Evolutionary conservation across 2,888 invertebrate species (phyloP).

Genomic region (Palloptera scutellata): DNA sequence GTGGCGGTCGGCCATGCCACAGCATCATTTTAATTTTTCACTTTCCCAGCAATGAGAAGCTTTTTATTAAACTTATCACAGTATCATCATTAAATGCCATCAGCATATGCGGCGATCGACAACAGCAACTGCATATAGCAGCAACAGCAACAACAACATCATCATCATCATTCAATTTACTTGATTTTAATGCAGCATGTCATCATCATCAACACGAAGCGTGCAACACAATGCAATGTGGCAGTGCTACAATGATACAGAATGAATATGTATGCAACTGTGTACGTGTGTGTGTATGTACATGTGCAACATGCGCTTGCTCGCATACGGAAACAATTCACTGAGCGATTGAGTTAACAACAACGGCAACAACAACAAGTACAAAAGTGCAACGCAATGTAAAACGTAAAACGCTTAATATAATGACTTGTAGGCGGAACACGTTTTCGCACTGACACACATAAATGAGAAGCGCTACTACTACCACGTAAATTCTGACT

Average conservation of each 20-base stretch:
- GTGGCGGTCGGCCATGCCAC: neutral
- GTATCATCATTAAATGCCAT: conserved; percentile 16
- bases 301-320: neutral
- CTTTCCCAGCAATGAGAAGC: neutral
- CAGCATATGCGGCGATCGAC: conserved; percentile 16
- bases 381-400: too few species aligned
- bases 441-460: conserved; percentile 44
- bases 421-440: conserved; percentile 49
- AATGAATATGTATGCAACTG: conserved; percentile 21
- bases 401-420: conserved; percentile 26
- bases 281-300: conserved; percentile 2
- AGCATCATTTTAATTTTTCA: conserved; percentile 5
- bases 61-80: conserved; percentile 28
- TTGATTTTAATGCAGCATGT: conserved; percentile 14
- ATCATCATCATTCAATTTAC: conserved; percentile 29
- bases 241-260: neutral
- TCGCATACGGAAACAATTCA: neutral
- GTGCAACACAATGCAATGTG: neutral
- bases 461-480: neutral
- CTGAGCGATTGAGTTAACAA: neutral
- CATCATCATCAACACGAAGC: conserved; percentile 6
- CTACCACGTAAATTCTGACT: too few species aligned
- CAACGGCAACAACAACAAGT: conserved; percentile 2
- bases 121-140: neutral
- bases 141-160: conserved; percentile 9